A percentile compares a stretch with the other conserved stretches of the same genome.
Evolutionary conservation across 2,113 vertebrate genomes (phyloP).

Genomic region (Chitala chitala): DNA sequence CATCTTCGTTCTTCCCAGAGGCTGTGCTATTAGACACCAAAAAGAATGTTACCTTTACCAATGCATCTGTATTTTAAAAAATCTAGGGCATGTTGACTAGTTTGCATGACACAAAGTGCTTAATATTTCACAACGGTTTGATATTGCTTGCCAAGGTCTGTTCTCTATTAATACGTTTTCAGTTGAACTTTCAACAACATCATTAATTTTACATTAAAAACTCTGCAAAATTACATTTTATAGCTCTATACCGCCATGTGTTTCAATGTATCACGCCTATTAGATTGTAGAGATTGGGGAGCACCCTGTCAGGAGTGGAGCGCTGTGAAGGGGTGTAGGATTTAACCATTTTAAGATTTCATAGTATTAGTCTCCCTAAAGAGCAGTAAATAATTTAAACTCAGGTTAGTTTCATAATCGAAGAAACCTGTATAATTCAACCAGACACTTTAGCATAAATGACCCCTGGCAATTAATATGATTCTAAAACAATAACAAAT

Average conservation of each 20-base stretch:
- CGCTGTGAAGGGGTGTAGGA: no score
- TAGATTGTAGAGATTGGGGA: not conserved
- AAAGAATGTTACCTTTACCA: not conserved
- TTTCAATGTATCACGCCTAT: not conserved
- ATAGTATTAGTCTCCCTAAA: no score
- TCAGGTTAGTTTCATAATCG: no score
- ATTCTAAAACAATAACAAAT: no score
- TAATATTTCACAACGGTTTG: not conserved
- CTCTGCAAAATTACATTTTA: not conserved
- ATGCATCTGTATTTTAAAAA: conserved; percentile 11
- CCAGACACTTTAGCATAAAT: no score
- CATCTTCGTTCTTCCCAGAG: not conserved
- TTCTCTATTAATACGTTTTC: not conserved
- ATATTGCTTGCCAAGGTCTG: not conserved
- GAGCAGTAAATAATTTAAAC: no score
- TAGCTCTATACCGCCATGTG: no score
- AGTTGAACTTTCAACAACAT: not conserved
- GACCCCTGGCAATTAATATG: no score
- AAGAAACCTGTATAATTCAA: no score
- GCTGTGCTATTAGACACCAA: conserved; percentile 4
- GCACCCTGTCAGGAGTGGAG: no score
- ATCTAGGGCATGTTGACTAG: conserved; percentile 1
- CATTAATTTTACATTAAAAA: not conserved
- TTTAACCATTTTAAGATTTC: no score
- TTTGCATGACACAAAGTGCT: not conserved